Evolutionary conservation across 2,888 invertebrate genomes (phyloP), one percentile per base, ranked within the genome.

Genomic region (Melanotus villosus): DNA sequence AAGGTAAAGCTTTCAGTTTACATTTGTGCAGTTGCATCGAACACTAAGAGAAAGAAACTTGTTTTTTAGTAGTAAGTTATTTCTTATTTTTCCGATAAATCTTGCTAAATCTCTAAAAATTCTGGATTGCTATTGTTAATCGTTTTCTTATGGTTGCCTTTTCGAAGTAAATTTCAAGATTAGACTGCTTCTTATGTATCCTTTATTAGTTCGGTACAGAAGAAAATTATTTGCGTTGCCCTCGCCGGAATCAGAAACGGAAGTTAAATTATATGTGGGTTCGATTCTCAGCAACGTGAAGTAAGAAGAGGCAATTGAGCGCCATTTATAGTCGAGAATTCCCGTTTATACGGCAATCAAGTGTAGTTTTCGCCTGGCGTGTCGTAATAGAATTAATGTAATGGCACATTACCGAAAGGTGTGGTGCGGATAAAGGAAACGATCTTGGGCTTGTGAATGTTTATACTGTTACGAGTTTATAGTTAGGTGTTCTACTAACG

Each of bases 351-450:
- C 80, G 80, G 79, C 80, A 81, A 82, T 82, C 81, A 79, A 80
- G 80, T 79, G 80, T 80, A 81, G 79, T 81, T 82, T 80, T 80
- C 81, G 79, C 80, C 79, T 79, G 79, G 77, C 79, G 78, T 78
- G 78, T 79, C 78, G 79, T 81, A 80, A 81, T 81, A 81, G 82
- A 82, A 82, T 82, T 81, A 82, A 82, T 81, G 80, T 80, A 79
- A 82, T 80, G 79, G 80, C 76, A 78, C 80, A 80, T 81, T 80
- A 80, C 79, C 36, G 63, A 64, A 75, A 75, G 73, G 74, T 77
- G 78, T 76, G 77, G 76, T 75, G 75, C 68, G 78, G 77, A 78
- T 78, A 79, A 78, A 77, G 78, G 75, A 78, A 77, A 79, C 77
- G 76, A 77, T 78, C 78, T 76, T 65, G 63, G 69, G 71, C 71